Conservation (phyloP, 2,888 invertebrate genomes). For the Polyploca ridens region DNA sequence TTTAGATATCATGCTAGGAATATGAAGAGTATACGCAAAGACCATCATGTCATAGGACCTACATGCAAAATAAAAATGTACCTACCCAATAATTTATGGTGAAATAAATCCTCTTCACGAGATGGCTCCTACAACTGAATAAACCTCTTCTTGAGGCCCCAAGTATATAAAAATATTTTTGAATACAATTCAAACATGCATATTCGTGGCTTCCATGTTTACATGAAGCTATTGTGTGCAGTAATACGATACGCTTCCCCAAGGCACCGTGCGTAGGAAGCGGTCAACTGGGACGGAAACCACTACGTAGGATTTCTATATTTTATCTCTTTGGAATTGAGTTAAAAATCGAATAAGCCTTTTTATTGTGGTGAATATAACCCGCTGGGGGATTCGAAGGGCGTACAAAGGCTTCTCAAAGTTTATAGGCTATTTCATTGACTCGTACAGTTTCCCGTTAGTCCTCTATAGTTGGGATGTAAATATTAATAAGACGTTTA, state of each 20-base stretch:
- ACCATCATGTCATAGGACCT: too few relatives aligned
- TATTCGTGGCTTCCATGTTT: slow-evolving; percentile 15
- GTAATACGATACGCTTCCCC: slow-evolving; percentile 59
- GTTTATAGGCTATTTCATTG: slow-evolving; percentile 39
- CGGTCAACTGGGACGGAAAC: slow-evolving; percentile 67
- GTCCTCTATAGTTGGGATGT: not conserved
- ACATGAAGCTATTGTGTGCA: slow-evolving; percentile 52
- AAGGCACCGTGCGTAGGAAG: slow-evolving; percentile 67
- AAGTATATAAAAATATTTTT: not conserved
- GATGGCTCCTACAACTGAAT: too few relatives aligned
- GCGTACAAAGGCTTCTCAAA: slow-evolving; percentile 36
- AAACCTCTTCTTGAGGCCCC: too few relatives aligned
- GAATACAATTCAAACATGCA: not conserved
- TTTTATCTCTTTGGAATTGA: not conserved
- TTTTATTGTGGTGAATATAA: slow-evolving; percentile 22
- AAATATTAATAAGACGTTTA: not conserved
- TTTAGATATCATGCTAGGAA: too few relatives aligned
- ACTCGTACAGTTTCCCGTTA: slow-evolving; percentile 10
- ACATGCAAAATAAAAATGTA: too few relatives aligned
- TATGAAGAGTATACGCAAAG: too few relatives aligned
- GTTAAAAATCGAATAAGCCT: not conserved
- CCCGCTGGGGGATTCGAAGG: slow-evolving; percentile 35
- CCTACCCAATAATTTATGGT: too few relatives aligned
- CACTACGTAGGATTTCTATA: slow-evolving; percentile 14
- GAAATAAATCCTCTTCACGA: too few relatives aligned